Evolutionary conservation across 2,888 invertebrate genomes (phyloP).

Genomic region (Pachycephus smyrnensis): DNA sequence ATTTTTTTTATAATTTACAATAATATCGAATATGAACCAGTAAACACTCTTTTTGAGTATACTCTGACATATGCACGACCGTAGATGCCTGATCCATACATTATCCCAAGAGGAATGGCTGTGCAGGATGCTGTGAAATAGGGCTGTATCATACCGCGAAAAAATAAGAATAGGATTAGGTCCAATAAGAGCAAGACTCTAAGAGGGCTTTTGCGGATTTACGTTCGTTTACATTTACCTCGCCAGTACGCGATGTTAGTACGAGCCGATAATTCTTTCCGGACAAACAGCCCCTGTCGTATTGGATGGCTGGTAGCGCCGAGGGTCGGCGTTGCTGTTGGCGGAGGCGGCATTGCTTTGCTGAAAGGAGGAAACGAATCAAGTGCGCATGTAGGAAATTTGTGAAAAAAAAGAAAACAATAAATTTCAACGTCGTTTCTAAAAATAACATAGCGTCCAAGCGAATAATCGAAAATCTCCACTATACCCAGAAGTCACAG

Average conservation of each 20-base stretch:
- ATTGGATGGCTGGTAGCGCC: conserved; percentile 2
- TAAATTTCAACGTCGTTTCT: not conserved
- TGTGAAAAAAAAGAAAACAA: not conserved
- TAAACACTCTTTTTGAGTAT: not conserved
- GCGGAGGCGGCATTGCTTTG: not conserved
- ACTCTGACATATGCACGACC: not conserved
- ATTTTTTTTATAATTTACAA: not conserved
- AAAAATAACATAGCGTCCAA: conserved; percentile 19
- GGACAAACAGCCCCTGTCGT: conserved; percentile 39
- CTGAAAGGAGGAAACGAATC: not conserved
- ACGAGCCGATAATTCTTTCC: conserved; percentile 41
- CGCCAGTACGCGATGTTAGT: conserved; percentile 39
- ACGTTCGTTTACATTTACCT: conserved; percentile 41
- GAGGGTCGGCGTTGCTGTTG: not conserved
- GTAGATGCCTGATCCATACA: not conserved
- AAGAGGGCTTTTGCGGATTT: conserved; percentile 32
- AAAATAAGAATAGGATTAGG: not conserved
- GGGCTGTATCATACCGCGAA: not conserved
- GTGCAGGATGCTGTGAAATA: not conserved
- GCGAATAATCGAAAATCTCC: conserved; percentile 30
- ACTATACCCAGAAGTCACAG: not conserved
- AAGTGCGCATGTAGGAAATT: conserved; percentile 2
- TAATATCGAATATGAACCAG: not conserved
- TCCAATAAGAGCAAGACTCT: conserved; percentile 1
- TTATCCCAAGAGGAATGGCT: not conserved